These are phyloP conservation scores for Macrobrachium rosenbergii DNA, from an alignment of 1,140 invertebrate genomes.

Conservation along the genomic window DNA sequence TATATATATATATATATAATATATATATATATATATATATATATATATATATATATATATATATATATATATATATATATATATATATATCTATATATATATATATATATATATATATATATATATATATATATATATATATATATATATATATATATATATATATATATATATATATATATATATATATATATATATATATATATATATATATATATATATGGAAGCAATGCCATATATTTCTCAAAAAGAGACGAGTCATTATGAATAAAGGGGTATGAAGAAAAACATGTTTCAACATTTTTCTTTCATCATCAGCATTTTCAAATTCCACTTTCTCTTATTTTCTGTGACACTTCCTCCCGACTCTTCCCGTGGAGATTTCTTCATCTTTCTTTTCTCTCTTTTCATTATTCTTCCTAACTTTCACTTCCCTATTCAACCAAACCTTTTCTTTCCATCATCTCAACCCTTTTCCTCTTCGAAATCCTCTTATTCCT, in stretches of 20 bases:
- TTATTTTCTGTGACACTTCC: too few species aligned
- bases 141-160: constrained; percentile 27
- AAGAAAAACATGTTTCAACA: too few species aligned
- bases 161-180: constrained; percentile 27
- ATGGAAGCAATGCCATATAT: not conserved
- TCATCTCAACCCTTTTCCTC: too few species aligned
- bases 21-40: constrained; percentile 21
- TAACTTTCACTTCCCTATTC: too few species aligned
- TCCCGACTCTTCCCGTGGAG: too few species aligned
- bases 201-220: constrained; percentile 22
- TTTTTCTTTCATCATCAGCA: too few species aligned
- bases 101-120: constrained; percentile 21
- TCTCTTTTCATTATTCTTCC: too few species aligned
- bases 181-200: constrained; percentile 24
- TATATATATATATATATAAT: not conserved
- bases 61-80: constrained; percentile 20
- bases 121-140: constrained; percentile 21
- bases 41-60: constrained; percentile 27
- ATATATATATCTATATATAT: constrained; percentile 1
- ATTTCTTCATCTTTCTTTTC: too few species aligned
- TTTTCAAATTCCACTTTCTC: too few species aligned
- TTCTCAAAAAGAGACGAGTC: not conserved
- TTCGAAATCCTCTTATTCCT: too few species aligned
- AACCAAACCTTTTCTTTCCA: too few species aligned
- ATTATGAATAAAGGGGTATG: too few species aligned